phyloP scores from a whole-genome alignment of 2,888 invertebrate species.

The Parasteatoda lunata region DNA sequence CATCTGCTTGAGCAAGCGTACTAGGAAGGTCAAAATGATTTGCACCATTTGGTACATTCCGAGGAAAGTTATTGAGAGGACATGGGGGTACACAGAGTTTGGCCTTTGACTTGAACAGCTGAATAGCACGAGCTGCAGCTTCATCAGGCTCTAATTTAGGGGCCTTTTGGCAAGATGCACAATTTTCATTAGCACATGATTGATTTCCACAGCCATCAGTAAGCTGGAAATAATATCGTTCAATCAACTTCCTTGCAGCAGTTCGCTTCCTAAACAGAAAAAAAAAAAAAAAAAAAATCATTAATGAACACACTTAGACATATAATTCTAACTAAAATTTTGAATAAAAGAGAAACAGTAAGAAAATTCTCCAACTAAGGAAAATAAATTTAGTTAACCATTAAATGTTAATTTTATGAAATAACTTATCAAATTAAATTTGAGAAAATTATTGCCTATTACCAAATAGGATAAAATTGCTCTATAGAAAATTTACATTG shows the following conservation, averaged over 20 bases:
- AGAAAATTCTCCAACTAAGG: no score
- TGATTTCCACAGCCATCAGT: slow-evolving; percentile 93
- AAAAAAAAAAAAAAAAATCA: not conserved
- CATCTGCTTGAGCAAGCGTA: slow-evolving; percentile 9
- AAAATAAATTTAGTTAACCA: no score
- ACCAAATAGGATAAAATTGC: no score
- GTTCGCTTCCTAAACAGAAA: slow-evolving; percentile 73
- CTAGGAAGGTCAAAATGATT: slow-evolving; percentile 17
- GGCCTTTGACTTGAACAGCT: slow-evolving; percentile 88
- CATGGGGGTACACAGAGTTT: slow-evolving; percentile 80
- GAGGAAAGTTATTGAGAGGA: slow-evolving; percentile 22
- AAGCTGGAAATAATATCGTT: slow-evolving; percentile 93
- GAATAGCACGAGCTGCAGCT: slow-evolving; percentile 91
- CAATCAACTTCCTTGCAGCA: slow-evolving; percentile 87
- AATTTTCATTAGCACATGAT: slow-evolving; percentile 88
- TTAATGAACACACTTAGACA: not conserved
- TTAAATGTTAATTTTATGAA: no score
- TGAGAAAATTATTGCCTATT: no score
- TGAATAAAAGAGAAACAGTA: not conserved
- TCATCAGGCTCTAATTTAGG: slow-evolving; percentile 87
- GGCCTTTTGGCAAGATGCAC: slow-evolving; percentile 92
- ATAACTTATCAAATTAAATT: no score
- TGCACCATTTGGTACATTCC: slow-evolving; percentile 46
- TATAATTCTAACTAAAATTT: not conserved
- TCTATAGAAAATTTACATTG: no score